phyloP scores from a whole-genome alignment of 2,888 invertebrate species.

The Lasioglossum zephyrum region DNA sequence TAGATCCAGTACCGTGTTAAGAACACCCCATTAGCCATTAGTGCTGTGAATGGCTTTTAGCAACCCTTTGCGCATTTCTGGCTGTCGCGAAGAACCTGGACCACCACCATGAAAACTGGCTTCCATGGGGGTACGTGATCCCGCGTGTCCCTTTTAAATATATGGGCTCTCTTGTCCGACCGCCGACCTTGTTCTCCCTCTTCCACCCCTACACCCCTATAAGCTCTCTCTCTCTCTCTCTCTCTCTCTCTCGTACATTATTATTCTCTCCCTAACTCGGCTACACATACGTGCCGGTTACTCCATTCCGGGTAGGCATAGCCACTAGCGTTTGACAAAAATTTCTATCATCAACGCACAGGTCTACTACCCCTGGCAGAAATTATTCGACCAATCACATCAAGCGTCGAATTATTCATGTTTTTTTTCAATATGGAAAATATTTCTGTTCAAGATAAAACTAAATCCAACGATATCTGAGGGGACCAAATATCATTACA shows the following conservation, averaged over 20 bases:
- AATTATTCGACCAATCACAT: not conserved
- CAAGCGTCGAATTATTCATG: not conserved
- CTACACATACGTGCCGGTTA: constrained; percentile 13
- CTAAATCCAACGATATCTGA: not conserved
- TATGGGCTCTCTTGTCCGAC: constrained; percentile 47
- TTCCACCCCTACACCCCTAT: constrained; percentile 3
- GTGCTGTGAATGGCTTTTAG: constrained; percentile 75
- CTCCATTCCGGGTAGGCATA: constrained; percentile 4
- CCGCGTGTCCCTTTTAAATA: constrained; percentile 57
- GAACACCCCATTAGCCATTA: constrained; percentile 74
- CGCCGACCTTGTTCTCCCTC: constrained; percentile 28
- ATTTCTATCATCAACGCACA: not conserved
- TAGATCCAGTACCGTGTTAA: constrained; percentile 56
- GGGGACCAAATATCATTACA: no score
- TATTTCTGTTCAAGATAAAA: not conserved
- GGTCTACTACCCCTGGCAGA: not conserved
- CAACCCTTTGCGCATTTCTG: constrained; percentile 76
- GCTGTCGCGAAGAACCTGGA: constrained; percentile 63
- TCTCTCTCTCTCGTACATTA: not conserved
- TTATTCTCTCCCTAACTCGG: not conserved
- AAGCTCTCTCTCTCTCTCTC: not conserved
- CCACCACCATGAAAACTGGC: constrained; percentile 69
- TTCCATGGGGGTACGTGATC: constrained; percentile 53
- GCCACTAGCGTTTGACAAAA: constrained; percentile 18
- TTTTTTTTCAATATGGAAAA: not conserved